phyloP scores from a whole-genome alignment of 2,888 invertebrate genomes.

The Leucozona laternaria region DNA sequence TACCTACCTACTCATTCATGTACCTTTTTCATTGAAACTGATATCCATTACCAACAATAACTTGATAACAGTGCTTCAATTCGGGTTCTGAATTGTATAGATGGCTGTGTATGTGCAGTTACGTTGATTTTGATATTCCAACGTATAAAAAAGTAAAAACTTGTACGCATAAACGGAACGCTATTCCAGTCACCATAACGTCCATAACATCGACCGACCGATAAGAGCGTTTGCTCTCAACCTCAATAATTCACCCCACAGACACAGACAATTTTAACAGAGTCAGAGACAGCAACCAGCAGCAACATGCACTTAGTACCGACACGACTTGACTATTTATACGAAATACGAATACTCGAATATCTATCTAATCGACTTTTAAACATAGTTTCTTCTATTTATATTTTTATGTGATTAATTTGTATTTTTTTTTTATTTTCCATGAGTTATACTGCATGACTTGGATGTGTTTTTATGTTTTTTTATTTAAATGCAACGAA shows the following conservation, averaged over 20 bases:
- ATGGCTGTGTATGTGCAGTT: neutral
- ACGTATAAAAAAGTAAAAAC: neutral
- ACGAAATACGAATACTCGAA: too few relatives aligned
- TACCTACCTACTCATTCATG: neutral
- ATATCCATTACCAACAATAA: neutral
- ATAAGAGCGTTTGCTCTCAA: neutral
- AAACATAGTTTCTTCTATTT: conserved; percentile 3
- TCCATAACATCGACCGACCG: neutral
- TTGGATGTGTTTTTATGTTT: too few relatives aligned
- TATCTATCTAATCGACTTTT: neutral
- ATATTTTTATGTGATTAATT: neutral
- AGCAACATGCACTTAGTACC: neutral
- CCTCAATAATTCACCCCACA: neutral
- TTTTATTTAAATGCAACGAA: too few relatives aligned
- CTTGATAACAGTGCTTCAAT: neutral
- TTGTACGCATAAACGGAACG: neutral
- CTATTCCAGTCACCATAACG: neutral
- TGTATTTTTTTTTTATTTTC: neutral
- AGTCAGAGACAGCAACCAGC: neutral
- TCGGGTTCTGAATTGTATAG: neutral
- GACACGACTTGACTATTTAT: neutral
- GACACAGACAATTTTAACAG: neutral
- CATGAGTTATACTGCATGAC: too few relatives aligned
- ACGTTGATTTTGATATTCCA: neutral
- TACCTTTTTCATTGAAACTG: neutral